Base-by-base conservation (phyloP, 2,113 vertebrate genomes). In the Oreochromis tanganicae region DNA sequence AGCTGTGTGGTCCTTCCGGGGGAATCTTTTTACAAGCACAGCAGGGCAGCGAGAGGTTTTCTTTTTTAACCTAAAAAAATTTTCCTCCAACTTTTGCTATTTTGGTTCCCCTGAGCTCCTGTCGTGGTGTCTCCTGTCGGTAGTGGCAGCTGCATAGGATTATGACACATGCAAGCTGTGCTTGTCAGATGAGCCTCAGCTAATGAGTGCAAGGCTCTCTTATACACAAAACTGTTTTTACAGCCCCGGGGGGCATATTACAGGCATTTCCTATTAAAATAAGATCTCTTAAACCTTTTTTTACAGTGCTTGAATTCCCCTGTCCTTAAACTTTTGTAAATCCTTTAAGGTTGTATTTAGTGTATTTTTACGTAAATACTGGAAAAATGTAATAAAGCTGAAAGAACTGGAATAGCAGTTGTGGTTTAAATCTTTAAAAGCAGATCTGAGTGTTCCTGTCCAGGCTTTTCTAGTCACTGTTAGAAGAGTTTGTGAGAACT, bases 81-180 rank as follows among this genome's bases (percentile, higher is more conserved):
- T 88, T 86, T 81, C 84, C 84, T 73, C 50, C 86, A 89, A 89
- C 86, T 85, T 88, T 80, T 38, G 57, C 85, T 88, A 79, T 90
- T 90, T 88, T 63, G 89, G 88, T 94, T 88, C 17, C 27, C 61
- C 75, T 21, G 38, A 85, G 90, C 82, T 92, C 81, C 90, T 92
- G 82, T 90, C 14, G 50, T 50, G 63, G 85, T 55, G 84, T 91
- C 86, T 92, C 81, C 86, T 92, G 89, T 92, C 86, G 87, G 81
- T 81, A 29, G 87, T 86, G 85, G 85, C 95, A 95, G 91, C 94
- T 96, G 92, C 90, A 86, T 57, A 38, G 86, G 87, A 95, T 95
- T 95, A 95, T 92, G 89, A 90, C 90, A 89, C 93, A 89, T 91
- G 87, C 88, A 89, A 94, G 90, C 92, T 94, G 93, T 87, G 91